A percentile compares a stretch with the other conserved stretches of the same genome.
phyloP scores from a whole-genome alignment of 2,113 vertebrate genomes.

The Sprattus sprattus region DNA sequence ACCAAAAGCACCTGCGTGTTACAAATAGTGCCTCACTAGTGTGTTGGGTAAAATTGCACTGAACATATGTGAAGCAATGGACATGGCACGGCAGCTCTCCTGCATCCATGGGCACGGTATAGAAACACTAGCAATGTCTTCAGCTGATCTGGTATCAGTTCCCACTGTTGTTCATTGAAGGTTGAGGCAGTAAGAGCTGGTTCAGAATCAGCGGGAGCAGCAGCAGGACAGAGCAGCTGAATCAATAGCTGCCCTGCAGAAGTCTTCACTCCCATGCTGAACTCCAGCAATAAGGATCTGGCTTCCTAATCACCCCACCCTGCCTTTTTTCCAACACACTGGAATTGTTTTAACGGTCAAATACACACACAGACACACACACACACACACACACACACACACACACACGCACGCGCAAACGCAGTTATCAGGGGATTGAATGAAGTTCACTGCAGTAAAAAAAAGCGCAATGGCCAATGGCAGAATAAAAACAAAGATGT shows the following conservation, averaged over 20 bases:
- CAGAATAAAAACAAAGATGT: neutral
- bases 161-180: neutral
- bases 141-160: slow-evolving; percentile 11
- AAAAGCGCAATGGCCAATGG: neutral
- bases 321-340: slow-evolving; percentile 66
- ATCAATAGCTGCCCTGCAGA: slow-evolving; percentile 69
- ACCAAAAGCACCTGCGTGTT: neutral
- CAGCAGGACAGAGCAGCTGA: slow-evolving; percentile 30
- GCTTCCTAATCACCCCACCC: slow-evolving; percentile 70
- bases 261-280: slow-evolving; percentile 67
- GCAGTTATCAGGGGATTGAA: slow-evolving; percentile 43
- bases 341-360: slow-evolving; percentile 52
- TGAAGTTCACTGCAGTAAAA: neutral
- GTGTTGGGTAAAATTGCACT: neutral
- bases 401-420: slow-evolving; percentile 31
- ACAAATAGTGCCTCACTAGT: neutral
- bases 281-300: slow-evolving; percentile 63
- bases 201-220: slow-evolving; percentile 10
- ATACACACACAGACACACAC: neutral
- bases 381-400: slow-evolving; percentile 35
- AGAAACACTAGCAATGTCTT: neutral
- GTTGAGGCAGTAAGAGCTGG: neutral
- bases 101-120: neutral
- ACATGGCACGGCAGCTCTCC: neutral
- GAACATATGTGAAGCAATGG: neutral